Conservation (phyloP, 2,797 vertebrate species). For the Enteromius radiatus region DNA sequence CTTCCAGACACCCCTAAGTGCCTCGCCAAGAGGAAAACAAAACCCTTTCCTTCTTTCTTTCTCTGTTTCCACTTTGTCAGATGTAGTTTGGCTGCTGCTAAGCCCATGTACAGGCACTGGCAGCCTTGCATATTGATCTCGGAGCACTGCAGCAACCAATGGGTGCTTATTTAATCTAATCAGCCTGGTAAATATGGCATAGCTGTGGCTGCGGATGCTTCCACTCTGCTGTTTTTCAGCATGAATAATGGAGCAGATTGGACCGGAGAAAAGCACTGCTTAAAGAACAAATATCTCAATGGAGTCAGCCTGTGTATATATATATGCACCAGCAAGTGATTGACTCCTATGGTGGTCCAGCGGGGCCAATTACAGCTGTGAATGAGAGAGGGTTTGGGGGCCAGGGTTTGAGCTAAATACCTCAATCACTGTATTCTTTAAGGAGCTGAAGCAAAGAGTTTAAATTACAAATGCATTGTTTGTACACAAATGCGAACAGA, state of each 20-base stretch:
- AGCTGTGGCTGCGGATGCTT: constrained; percentile 32
- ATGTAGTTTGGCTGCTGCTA: constrained; percentile 33
- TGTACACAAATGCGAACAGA: not conserved
- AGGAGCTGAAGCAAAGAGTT: not conserved
- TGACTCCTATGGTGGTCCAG: constrained; percentile 41
- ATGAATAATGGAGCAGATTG: constrained; percentile 56
- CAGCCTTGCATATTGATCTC: constrained; percentile 46
- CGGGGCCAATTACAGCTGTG: constrained; percentile 54
- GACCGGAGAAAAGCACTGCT: constrained; percentile 4
- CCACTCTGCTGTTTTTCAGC: constrained; percentile 6
- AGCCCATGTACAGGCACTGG: constrained; percentile 15
- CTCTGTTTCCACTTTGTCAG: constrained; percentile 18
- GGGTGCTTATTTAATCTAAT: constrained; percentile 55
- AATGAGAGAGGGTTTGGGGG: constrained; percentile 27
- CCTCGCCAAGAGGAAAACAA: constrained; percentile 1
- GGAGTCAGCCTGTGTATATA: not conserved
- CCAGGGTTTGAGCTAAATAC: not conserved
- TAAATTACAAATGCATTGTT: constrained; percentile 6
- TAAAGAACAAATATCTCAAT: constrained; percentile 31
- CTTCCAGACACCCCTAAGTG: constrained; percentile 17
- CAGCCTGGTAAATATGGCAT: constrained; percentile 55
- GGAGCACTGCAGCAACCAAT: constrained; percentile 35
- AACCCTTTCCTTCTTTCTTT: constrained; percentile 27
- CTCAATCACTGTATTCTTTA: not conserved
- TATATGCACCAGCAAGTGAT: constrained; percentile 38